These are phyloP conservation scores for Centropus unirufus DNA, from an alignment of 2,113 vertebrate species.

Conservation along the genomic window DNA sequence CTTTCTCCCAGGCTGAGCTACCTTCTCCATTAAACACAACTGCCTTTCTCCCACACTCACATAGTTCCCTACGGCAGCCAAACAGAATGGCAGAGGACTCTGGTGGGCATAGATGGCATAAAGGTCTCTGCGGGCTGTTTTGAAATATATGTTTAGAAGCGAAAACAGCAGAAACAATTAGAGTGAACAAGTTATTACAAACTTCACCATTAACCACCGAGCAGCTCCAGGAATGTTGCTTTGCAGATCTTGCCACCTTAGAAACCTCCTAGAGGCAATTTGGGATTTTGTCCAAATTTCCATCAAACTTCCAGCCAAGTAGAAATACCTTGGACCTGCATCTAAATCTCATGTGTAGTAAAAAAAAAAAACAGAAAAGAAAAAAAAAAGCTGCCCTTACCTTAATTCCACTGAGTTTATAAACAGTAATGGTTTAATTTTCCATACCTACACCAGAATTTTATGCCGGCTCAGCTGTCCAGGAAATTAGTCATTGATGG, in stretches of 20 bases:
- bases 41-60: neutral
- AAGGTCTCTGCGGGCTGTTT: neutral
- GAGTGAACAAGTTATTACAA: neutral
- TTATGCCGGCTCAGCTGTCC: neutral
- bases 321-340: neutral
- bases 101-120: neutral
- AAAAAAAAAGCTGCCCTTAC: neutral
- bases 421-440: neutral
- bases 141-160: neutral
- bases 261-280: neutral
- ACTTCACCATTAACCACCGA: neutral
- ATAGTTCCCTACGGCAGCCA: neutral
- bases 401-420: neutral
- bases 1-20: neutral
- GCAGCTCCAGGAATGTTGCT: constrained; percentile 30
- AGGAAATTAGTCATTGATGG: neutral
- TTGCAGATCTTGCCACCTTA: neutral
- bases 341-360: neutral
- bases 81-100: neutral
- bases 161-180: neutral
- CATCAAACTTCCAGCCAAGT: neutral
- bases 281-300: neutral
- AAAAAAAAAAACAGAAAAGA: neutral
- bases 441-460: neutral
- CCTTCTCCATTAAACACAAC: neutral